Conservation (phyloP, 2,797 vertebrate genomes). For the Spea hammondii region DNA sequence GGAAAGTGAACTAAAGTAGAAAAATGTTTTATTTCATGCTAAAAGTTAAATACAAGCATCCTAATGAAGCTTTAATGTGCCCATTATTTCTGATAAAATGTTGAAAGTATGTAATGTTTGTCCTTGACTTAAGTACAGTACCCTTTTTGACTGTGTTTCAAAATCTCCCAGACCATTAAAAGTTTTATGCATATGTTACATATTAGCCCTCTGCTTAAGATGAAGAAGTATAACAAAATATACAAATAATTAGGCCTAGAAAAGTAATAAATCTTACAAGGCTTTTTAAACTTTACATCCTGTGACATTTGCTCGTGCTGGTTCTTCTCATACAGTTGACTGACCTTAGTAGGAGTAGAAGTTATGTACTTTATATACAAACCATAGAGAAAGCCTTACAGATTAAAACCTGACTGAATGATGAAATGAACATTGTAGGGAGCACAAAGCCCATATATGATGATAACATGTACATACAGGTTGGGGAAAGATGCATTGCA, state of each 20-base stretch:
- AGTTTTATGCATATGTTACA: conserved; percentile 39
- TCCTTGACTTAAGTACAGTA: conserved; percentile 33
- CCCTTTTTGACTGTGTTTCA: conserved; percentile 23
- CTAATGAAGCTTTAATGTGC: conserved; percentile 35
- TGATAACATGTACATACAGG: neutral
- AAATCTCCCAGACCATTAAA: conserved; percentile 32
- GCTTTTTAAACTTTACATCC: conserved; percentile 60
- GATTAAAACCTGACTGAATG: neutral
- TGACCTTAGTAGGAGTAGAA: conserved; percentile 2
- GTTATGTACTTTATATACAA: conserved; percentile 12
- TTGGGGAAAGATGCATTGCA: neutral
- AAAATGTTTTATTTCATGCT: neutral
- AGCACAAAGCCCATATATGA: neutral
- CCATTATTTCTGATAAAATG: conserved; percentile 30
- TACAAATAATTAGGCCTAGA: conserved; percentile 37
- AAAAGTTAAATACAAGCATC: conserved; percentile 9
- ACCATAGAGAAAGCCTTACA: neutral
- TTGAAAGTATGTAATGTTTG: conserved; percentile 29
- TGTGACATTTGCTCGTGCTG: conserved; percentile 24
- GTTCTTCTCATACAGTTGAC: conserved; percentile 11
- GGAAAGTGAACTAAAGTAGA: neutral
- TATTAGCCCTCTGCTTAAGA: conserved; percentile 22
- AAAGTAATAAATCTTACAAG: conserved; percentile 54
- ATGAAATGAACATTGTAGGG: conserved; percentile 2
- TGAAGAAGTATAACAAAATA: conserved; percentile 31